phyloP scores from a whole-genome alignment of 1,140 invertebrate species.

The Papilio helenus region DNA sequence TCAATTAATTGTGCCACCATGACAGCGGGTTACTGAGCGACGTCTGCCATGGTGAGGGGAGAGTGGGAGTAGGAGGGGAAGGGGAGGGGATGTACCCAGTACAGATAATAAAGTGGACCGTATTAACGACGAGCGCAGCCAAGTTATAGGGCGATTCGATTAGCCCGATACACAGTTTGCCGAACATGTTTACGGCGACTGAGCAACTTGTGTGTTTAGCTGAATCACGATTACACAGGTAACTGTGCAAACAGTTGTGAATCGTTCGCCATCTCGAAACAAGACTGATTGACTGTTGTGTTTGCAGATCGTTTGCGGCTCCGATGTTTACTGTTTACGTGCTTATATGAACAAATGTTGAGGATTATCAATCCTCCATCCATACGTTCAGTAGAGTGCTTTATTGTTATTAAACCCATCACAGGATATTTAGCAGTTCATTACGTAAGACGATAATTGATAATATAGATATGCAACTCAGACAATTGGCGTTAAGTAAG shows the following conservation, averaged over 20 bases:
- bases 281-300: conserved; percentile 26
- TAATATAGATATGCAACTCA: background rate
- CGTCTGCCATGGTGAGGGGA: conserved; percentile 47
- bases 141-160: conserved; percentile 77
- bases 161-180: conserved; percentile 68
- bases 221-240: conserved; percentile 43
- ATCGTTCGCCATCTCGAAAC: conserved; percentile 23
- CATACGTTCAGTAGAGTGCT: background rate
- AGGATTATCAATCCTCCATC: background rate
- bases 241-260: conserved; percentile 28
- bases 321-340: conserved; percentile 1
- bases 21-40: conserved; percentile 59
- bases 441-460: background rate
- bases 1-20: conserved; percentile 63
- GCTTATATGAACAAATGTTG: background rate
- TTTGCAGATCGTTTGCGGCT: conserved; percentile 17
- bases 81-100: conserved; percentile 62
- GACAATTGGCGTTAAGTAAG: background rate
- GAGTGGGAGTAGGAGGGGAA: conserved; percentile 35
- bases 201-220: conserved; percentile 61
- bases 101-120: conserved; percentile 74
- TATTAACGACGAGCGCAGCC: conserved; percentile 68
- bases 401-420: conserved; percentile 16
- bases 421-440: background rate
- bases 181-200: conserved; percentile 66